Base-by-base conservation (phyloP, 2,797 vertebrate species). In the Sebastiscus albofasciatus region DNA sequence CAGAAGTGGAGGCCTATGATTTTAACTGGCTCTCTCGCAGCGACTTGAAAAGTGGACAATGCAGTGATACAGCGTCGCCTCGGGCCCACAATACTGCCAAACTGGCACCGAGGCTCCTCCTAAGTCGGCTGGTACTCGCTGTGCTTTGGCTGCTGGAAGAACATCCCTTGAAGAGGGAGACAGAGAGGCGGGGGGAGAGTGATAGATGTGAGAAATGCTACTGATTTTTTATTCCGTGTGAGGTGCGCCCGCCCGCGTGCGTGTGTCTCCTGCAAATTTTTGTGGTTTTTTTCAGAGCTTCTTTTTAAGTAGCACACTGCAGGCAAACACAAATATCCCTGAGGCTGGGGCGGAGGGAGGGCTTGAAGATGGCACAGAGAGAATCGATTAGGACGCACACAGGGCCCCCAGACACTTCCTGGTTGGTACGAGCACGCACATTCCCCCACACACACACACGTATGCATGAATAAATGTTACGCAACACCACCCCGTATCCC, bases 311-410 rank as follows among this genome's bases (percentile, higher is more conserved):
- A 74, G 87, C 84, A 85, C 84, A 89, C 90, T 93, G 89, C 89
- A 60, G 90, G 85, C 77, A 86, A 89, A 93, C 82, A 93, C 86
- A 93, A 93, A 92, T 86, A 91, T 89, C 87, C 89, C 92, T 6
- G 64, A 82, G 89, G 93, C 84, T 78, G 81, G 26, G 64, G 77
- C 61, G 77, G 62, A 78, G 83, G 77, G 72, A 81, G 61, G 80
- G 69, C 78, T 90, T 86, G 80, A 86, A 89, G 87, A 89, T 73
- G 84, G 79, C 86, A 91, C 79, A 92, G 84, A 92, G 85, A 91
- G 87, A 93, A 93, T 93, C 80, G 83, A 94, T 93, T 87, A 90
- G 82, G 75, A 85, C 67, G 22, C 29, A 82, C 60, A 80, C 29
- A 13, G 13, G 11, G n/a, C 77, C 27, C 72, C 54, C 42, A 73